Evolutionary conservation across 1,140 invertebrate genomes (phyloP).

Genomic region (Galleria mellonella): DNA sequence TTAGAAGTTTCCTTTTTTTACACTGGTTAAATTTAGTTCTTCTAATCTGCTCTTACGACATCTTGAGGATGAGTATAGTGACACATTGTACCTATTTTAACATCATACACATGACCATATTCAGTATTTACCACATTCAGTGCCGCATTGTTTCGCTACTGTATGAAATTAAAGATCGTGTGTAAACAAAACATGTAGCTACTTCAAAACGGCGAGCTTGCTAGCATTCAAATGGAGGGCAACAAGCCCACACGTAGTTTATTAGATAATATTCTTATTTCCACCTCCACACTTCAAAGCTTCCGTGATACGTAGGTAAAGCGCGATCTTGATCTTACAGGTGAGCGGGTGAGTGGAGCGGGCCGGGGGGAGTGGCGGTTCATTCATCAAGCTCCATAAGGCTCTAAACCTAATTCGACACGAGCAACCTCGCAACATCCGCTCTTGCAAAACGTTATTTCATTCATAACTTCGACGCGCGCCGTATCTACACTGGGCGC

Average conservation of each 20-base stretch:
- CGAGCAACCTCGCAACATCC: conserved; percentile 70
- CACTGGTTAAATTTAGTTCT: too few species aligned
- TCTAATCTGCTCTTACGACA: too few species aligned
- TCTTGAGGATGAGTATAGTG: too few species aligned
- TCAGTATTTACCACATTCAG: too few species aligned
- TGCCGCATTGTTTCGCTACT: too few species aligned
- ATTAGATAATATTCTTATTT: neutral
- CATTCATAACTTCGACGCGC: conserved; percentile 60
- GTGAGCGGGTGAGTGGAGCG: conserved; percentile 16
- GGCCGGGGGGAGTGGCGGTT: conserved; percentile 23
- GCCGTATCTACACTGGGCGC: conserved; percentile 32
- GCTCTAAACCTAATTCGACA: conserved; percentile 71
- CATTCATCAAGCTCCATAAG: conserved; percentile 71
- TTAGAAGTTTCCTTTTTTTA: too few species aligned
- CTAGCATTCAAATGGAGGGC: neutral
- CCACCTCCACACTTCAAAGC: neutral
- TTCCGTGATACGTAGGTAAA: neutral
- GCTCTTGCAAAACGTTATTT: conserved; percentile 72
- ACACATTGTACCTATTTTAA: too few species aligned
- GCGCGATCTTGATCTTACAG: conserved; percentile 10
- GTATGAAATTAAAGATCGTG: too few species aligned
- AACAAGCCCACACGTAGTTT: neutral
- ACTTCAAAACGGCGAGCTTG: too few species aligned
- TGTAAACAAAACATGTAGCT: too few species aligned
- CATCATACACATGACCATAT: too few species aligned